These are phyloP conservation scores for Cacatua alba DNA, from an alignment of 2,113 vertebrate species.

Conservation along the genomic window DNA sequence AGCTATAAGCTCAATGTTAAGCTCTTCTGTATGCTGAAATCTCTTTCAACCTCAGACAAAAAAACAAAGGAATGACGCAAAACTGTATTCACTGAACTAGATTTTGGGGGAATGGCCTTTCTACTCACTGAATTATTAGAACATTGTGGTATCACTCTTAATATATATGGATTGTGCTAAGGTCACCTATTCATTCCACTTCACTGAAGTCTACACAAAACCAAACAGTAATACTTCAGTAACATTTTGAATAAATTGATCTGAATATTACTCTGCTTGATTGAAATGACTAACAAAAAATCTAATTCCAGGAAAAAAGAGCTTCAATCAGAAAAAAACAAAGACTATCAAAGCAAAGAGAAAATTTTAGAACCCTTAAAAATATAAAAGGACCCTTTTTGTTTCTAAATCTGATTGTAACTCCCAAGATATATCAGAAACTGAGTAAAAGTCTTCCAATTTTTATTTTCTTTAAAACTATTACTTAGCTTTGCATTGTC, in stretches of 20 bases:
- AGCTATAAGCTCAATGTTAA: not conserved
- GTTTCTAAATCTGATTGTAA: not conserved
- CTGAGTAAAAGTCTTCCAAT: not conserved
- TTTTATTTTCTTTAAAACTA: not conserved
- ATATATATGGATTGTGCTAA: not conserved
- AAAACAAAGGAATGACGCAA: not conserved
- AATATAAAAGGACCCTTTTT: not conserved
- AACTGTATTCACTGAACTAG: not conserved
- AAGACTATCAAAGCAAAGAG: not conserved
- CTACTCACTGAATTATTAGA: not conserved
- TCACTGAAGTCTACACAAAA: not conserved
- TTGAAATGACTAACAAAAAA: not conserved
- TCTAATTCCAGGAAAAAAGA: not conserved
- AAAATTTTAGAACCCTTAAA: not conserved
- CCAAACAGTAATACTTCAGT: not conserved
- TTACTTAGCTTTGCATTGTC: not conserved
- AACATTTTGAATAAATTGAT: not conserved
- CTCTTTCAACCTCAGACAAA: not conserved
- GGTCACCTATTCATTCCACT: not conserved
- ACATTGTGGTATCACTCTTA: not conserved
- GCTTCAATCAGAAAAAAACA: not conserved
- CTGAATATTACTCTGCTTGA: not conserved
- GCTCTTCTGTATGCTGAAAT: not conserved
- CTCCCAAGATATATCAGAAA: not conserved
- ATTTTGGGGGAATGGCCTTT: not conserved